Conservation (phyloP, 2,113 vertebrate genomes). For the Phylloscopus trochiloides region DNA sequence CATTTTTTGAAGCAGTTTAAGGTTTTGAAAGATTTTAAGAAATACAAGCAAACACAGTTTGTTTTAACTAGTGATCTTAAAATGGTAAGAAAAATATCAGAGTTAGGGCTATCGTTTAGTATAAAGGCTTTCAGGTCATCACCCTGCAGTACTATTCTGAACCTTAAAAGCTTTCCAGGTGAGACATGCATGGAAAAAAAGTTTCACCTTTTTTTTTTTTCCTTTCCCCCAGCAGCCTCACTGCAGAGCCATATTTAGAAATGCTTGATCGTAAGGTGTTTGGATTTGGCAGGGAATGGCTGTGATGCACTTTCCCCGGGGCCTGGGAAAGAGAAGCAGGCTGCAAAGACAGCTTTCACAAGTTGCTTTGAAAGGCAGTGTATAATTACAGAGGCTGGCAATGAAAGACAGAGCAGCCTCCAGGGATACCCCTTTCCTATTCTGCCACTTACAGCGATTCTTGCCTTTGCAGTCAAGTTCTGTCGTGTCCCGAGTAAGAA, state of each 20-base stretch:
- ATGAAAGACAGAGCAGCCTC: constrained; percentile 37
- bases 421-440: constrained; percentile 39
- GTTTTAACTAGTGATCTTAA: not conserved
- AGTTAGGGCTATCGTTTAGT: not conserved
- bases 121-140: not conserved
- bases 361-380: constrained; percentile 18
- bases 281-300: constrained; percentile 51
- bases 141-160: not conserved
- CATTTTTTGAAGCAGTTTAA: not conserved
- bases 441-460: constrained; percentile 9
- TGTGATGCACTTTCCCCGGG: constrained; percentile 32
- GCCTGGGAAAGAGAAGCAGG: constrained; percentile 52
- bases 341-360: constrained; percentile 51
- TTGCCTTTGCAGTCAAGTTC: constrained; percentile 39
- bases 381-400: constrained; percentile 49
- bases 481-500: not conserved
- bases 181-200: not conserved
- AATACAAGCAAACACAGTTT: not conserved
- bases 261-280: constrained; percentile 34
- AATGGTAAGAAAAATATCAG: not conserved
- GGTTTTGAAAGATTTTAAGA: not conserved
- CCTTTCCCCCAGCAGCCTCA: not conserved
- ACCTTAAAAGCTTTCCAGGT: not conserved
- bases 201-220: not conserved
- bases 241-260: constrained; percentile 57